These are phyloP conservation scores for Parauchenoglanis ngamensis DNA, from an alignment of 2,797 vertebrate species.

Conservation along the genomic window DNA sequence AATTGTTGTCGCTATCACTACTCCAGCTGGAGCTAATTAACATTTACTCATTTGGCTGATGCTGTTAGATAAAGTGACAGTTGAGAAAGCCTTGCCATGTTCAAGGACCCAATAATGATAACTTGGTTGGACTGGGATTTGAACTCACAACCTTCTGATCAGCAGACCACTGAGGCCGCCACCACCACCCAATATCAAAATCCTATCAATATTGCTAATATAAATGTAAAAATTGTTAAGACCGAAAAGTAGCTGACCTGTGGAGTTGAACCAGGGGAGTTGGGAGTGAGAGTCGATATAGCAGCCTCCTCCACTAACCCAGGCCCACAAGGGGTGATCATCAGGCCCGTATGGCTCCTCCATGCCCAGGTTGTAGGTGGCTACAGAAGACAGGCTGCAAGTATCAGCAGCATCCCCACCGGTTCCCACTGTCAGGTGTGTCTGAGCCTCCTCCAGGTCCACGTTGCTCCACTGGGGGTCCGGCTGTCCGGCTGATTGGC, in stretches of 20 bases:
- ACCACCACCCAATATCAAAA: neutral
- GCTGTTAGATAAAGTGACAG: neutral
- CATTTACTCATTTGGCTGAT: neutral
- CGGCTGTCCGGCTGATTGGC: slow-evolving; percentile 43
- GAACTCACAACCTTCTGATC: neutral
- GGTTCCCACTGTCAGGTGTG: slow-evolving; percentile 56
- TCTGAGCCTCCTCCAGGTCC: slow-evolving; percentile 86
- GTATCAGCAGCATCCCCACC: slow-evolving; percentile 71
- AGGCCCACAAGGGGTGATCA: slow-evolving; percentile 88
- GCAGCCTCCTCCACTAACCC: slow-evolving; percentile 92
- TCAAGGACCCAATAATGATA: neutral
- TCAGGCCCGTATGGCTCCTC: slow-evolving; percentile 82
- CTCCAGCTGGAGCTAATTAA: neutral
- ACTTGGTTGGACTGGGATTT: neutral
- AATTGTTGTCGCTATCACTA: neutral
- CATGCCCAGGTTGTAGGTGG: slow-evolving; percentile 74
- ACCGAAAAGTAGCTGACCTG: slow-evolving; percentile 74
- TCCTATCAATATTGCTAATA: too few relatives aligned
- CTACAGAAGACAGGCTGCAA: slow-evolving; percentile 82
- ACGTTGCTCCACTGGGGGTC: slow-evolving; percentile 91
- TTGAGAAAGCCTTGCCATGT: neutral
- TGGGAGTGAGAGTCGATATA: slow-evolving; percentile 81
- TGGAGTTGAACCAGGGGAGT: slow-evolving; percentile 84
- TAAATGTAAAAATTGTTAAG: neutral
- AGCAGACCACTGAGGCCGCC: neutral